phyloP scores from a whole-genome alignment of 2,113 vertebrate species.

The Microtus pennsylvanicus region DNA sequence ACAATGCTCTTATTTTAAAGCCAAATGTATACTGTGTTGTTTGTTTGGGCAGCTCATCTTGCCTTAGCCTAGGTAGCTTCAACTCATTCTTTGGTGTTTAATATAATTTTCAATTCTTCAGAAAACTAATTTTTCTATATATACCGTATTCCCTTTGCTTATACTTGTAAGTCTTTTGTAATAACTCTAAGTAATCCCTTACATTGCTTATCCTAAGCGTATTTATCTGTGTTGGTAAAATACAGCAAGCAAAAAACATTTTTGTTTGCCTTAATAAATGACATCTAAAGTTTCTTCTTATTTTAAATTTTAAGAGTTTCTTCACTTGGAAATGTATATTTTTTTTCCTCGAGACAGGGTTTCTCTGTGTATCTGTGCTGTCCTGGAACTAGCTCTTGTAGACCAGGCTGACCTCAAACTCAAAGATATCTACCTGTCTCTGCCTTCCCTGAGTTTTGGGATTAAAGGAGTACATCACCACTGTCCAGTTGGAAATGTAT shows the following conservation, averaged over 20 bases:
- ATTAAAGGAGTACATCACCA: no score
- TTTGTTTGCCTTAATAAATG: background rate
- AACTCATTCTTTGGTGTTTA: slow-evolving; percentile 36
- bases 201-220: background rate
- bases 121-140: background rate
- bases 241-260: background rate
- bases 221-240: background rate
- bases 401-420: no score
- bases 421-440: no score
- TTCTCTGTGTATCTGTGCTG: no score
- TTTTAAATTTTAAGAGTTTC: background rate
- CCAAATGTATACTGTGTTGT: background rate
- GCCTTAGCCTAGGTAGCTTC: background rate
- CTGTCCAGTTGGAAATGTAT: background rate
- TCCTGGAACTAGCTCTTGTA: no score
- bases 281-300: slow-evolving; percentile 1
- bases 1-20: background rate
- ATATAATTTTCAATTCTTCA: background rate
- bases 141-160: background rate
- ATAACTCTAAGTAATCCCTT: background rate
- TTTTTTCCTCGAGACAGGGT: no score
- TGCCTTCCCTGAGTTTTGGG: no score
- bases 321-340: background rate
- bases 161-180: background rate
- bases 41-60: background rate